These are phyloP conservation scores for Bhutanitis thaidina DNA, from an alignment of 2,888 invertebrate species.

Conservation along the genomic window DNA sequence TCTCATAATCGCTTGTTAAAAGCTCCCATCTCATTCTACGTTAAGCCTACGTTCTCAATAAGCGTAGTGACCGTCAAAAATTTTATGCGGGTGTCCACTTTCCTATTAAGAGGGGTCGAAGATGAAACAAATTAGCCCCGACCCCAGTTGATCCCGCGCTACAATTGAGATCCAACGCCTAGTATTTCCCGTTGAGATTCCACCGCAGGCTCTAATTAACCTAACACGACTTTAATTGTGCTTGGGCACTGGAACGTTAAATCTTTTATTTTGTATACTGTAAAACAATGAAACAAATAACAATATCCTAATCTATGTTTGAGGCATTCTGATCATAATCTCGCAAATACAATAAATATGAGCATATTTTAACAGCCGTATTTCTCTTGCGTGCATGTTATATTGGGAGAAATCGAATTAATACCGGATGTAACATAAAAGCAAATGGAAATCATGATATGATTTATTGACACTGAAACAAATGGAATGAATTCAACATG, in stretches of 20 bases:
- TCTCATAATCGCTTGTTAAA: background rate
- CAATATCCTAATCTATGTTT: too few relatives aligned
- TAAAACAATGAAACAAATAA: background rate
- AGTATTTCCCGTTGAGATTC: slow-evolving; percentile 40
- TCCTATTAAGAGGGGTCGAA: slow-evolving; percentile 54
- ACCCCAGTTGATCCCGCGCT: slow-evolving; percentile 38
- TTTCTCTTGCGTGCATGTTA: too few relatives aligned
- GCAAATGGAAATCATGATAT: slow-evolving; percentile 18
- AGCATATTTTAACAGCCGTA: too few relatives aligned
- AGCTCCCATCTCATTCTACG: background rate
- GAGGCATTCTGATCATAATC: too few relatives aligned
- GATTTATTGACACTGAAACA: slow-evolving; percentile 29
- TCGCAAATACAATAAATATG: too few relatives aligned
- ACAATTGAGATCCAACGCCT: slow-evolving; percentile 36
- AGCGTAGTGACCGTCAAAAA: slow-evolving; percentile 14
- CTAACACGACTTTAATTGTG: slow-evolving; percentile 43
- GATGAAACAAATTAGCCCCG: slow-evolving; percentile 39
- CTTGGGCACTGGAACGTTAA: slow-evolving; percentile 23
- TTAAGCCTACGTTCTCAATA: slow-evolving; percentile 6
- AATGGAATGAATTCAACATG: slow-evolving; percentile 45
- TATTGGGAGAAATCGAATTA: too few relatives aligned
- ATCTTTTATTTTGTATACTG: background rate
- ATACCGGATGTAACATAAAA: slow-evolving; percentile 15
- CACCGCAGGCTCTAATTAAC: slow-evolving; percentile 53
- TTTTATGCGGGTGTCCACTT: slow-evolving; percentile 69